These are phyloP conservation scores for Daboia siamensis DNA, from an alignment of 2,113 vertebrate species.

Conservation along the genomic window DNA sequence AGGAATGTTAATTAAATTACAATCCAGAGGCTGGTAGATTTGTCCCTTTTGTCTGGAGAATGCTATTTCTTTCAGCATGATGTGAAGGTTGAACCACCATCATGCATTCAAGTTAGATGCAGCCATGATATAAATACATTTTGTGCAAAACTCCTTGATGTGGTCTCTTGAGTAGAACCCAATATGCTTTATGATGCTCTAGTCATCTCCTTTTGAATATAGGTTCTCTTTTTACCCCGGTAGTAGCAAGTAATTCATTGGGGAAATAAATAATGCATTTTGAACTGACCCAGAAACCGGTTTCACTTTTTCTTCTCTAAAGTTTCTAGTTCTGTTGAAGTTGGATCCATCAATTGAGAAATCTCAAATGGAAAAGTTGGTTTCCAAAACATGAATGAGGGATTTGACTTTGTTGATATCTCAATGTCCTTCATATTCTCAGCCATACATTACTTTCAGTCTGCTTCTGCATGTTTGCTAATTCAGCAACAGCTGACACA, in stretches of 20 bases:
- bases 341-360: not conserved
- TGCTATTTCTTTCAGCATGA: not conserved
- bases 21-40: not conserved
- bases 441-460: not conserved
- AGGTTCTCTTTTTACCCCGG: not conserved
- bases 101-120: not conserved
- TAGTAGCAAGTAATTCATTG: not conserved
- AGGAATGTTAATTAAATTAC: not conserved
- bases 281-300: constrained; percentile 18
- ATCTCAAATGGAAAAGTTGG: not conserved
- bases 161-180: not conserved
- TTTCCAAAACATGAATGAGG: not conserved
- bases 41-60: not conserved
- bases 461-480: not conserved
- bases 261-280: constrained; percentile 22
- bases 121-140: not conserved
- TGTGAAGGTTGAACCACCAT: not conserved
- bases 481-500: not conserved
- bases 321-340: not conserved
- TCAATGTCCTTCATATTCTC: not conserved
- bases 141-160: not conserved
- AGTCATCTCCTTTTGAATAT: constrained; percentile 6
- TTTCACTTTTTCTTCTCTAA: not conserved
- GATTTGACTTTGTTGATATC: not conserved
- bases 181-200: not conserved